Evolutionary conservation across 2,113 vertebrate species (phyloP), one percentile per base, ranked within the genome.

Genomic region (Poeciliopsis retropinna): DNA sequence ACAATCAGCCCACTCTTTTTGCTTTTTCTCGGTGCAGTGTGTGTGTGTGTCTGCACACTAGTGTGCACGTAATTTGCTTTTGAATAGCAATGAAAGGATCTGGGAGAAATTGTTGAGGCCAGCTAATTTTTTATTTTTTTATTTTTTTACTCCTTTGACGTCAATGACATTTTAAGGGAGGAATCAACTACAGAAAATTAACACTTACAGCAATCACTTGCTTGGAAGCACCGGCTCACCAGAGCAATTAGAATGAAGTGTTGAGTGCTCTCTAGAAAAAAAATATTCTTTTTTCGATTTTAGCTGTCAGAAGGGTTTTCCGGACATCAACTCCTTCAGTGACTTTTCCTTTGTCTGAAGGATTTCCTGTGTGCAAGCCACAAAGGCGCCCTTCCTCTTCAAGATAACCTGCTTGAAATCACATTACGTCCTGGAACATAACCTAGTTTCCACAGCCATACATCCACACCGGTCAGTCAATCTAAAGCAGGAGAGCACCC

Each of bases 161-260:
- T 90, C 88, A 89, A 75, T 88, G 64, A 72, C 82, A 87, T 87
- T 88, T 90, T 73, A 88, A 76, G 57, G 68, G 79, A 81, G 76
- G 39, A 60, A 60, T 57, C 62, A 78, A 69, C 70, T 61, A 71
- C 64, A 87, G 81, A 89, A 85, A 90, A 89, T 85, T 57, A 88
- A 90, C 85, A 88, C 90, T 80, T 82, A 88, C 80, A 80, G 77
- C 80, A 88, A 79, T 91, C 87, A 84, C 73, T 83, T 81, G 81
- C 70, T 77, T 79, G 70, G 67, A 84, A 89, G 78, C 72, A 80
- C 72, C 66, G 70, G 73, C 81, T 89, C 84, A 86, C 84, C 51
- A 25, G 61, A 61, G 84, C 81, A 90, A 87, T 91, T 86, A 86
- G 63, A 84, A 75, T 80, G 74, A 83, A 83, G 64, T 67, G 60